Evolutionary conservation across 1,140 invertebrate species (phyloP).

Genomic region (Scaptodrosophila lebanonensis): DNA sequence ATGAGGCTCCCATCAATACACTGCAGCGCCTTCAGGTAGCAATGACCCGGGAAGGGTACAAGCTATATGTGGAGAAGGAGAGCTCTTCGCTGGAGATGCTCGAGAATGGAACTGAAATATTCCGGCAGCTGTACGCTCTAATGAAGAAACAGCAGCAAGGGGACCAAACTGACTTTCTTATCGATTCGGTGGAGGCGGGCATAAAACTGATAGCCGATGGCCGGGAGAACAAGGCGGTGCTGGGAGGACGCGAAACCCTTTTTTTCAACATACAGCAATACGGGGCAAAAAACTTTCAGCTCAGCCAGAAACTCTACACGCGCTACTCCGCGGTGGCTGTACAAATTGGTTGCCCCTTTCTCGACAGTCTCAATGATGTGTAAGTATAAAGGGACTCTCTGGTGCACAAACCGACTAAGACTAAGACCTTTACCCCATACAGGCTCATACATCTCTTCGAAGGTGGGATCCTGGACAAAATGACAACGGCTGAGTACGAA

Average conservation of each 20-base stretch:
- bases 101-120: constrained; percentile 87
- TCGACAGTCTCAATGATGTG: constrained; percentile 84
- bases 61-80: constrained; percentile 82
- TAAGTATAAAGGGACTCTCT: constrained; percentile 78
- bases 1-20: constrained; percentile 81
- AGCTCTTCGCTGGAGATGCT: constrained; percentile 83
- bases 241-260: constrained; percentile 84
- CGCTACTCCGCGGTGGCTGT: constrained; percentile 85
- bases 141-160: constrained; percentile 80
- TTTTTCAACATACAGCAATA: constrained; percentile 83
- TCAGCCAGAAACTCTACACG: constrained; percentile 85
- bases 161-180: constrained; percentile 72
- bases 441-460: constrained; percentile 84
- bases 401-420: background rate
- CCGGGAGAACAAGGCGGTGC: constrained; percentile 79
- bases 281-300: constrained; percentile 83
- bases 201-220: constrained; percentile 80
- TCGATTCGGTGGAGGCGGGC: constrained; percentile 82
- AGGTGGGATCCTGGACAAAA: constrained; percentile 84
- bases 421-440: background rate
- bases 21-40: constrained; percentile 80
- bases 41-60: constrained; percentile 81
- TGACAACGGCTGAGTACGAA: constrained; percentile 84
- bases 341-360: constrained; percentile 84
- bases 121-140: constrained; percentile 81